Conservation (phyloP, 1,140 invertebrate genomes). For the Pseudomyrmex dendroicus region DNA sequence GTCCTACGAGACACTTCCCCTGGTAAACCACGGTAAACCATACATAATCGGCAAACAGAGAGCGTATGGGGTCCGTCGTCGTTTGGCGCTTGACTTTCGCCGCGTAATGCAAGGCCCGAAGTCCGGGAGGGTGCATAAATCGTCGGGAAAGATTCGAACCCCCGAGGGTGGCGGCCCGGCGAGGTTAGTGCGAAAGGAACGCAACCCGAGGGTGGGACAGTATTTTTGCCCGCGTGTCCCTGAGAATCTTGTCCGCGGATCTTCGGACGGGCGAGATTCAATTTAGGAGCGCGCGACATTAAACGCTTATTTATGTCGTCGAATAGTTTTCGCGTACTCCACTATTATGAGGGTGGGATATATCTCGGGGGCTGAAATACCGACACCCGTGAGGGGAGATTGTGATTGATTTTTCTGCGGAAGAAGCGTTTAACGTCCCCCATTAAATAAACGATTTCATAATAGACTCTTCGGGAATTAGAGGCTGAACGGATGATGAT, state of each 20-base stretch:
- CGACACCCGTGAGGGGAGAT: neutral
- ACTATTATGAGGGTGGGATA: conserved; percentile 16
- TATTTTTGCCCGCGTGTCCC: conserved; percentile 66
- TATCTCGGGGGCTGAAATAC: neutral
- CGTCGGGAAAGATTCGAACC: conserved; percentile 65
- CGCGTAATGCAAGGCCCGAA: conserved; percentile 66
- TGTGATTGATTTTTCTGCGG: conserved; percentile 4
- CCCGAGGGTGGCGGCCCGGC: neutral
- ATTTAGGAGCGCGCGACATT: conserved; percentile 77
- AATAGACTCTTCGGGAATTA: too few relatives aligned
- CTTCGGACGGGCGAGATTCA: conserved; percentile 79
- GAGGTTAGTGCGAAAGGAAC: neutral
- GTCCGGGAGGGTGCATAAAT: conserved; percentile 67
- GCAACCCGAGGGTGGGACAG: conserved; percentile 54
- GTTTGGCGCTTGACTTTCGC: conserved; percentile 71
- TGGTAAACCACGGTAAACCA: conserved; percentile 79
- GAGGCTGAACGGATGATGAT: too few relatives aligned
- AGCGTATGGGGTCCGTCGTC: conserved; percentile 78
- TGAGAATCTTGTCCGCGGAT: conserved; percentile 70
- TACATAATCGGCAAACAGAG: conserved; percentile 77
- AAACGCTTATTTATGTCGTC: conserved; percentile 74
- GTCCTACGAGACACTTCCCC: conserved; percentile 69
- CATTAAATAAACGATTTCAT: too few relatives aligned
- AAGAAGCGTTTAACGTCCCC: neutral
- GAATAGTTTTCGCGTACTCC: conserved; percentile 59